Percentiles rank a stretch among this genome's conserved stretches.
Conservation (phyloP, 2,888 invertebrate species). For the Athrips mouffetella region DNA sequence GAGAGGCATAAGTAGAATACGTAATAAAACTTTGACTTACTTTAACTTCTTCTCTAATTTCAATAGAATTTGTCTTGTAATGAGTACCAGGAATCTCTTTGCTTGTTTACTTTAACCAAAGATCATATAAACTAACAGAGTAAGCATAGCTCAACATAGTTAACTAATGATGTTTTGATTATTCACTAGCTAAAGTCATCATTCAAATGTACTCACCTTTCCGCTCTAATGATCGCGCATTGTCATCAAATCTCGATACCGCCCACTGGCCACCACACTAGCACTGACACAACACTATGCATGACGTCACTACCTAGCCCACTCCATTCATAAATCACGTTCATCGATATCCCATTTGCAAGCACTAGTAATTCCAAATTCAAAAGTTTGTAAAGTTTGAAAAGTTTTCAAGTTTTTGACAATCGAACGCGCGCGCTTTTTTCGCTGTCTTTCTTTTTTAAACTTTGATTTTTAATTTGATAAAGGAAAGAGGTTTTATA, state of each 20-base stretch:
- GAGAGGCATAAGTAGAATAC: no score
- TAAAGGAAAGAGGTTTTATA: slow-evolving; percentile 27
- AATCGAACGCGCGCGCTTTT: background rate
- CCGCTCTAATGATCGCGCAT: slow-evolving; percentile 70
- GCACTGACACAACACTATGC: slow-evolving; percentile 70
- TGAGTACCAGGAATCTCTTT: no score
- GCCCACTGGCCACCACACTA: slow-evolving; percentile 48
- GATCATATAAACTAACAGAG: background rate
- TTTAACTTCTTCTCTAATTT: no score
- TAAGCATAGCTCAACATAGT: background rate
- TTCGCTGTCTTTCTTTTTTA: background rate
- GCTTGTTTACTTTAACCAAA: no score
- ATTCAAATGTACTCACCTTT: slow-evolving; percentile 66
- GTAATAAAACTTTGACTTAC: no score
- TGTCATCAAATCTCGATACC: slow-evolving; percentile 68
- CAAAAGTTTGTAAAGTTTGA: slow-evolving; percentile 23
- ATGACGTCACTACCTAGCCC: slow-evolving; percentile 73
- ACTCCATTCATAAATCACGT: slow-evolving; percentile 69
- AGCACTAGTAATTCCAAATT: slow-evolving; percentile 42
- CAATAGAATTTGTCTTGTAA: no score
- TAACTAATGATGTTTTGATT: slow-evolving; percentile 8
- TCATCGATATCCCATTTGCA: slow-evolving; percentile 39
- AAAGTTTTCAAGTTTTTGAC: background rate
- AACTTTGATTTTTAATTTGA: slow-evolving; percentile 22
- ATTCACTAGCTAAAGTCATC: slow-evolving; percentile 19